phyloP scores from a whole-genome alignment of 2,888 invertebrate genomes.

The Gymnosoma rotundatum region DNA sequence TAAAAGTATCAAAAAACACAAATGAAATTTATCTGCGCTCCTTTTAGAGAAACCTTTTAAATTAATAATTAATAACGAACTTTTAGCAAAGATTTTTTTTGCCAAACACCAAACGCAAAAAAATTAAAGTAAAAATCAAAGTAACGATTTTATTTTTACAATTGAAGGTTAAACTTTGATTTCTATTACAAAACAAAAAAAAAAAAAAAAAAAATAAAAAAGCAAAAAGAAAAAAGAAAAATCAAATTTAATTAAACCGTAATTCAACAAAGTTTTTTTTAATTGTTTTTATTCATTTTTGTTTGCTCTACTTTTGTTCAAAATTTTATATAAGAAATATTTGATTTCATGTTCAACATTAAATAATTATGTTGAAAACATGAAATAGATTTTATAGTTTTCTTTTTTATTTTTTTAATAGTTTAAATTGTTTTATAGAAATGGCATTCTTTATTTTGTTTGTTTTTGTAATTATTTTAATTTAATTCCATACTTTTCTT shows the following conservation, averaged over 20 bases:
- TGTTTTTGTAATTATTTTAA: constrained; percentile 21
- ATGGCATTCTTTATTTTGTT: constrained; percentile 44
- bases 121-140: constrained; percentile 34
- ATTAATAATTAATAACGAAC: too few species aligned
- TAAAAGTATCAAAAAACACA: too few species aligned
- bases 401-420: background rate
- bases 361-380: constrained; percentile 26
- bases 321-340: constrained; percentile 39
- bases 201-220: constrained; percentile 15
- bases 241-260: background rate
- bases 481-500: constrained; percentile 48
- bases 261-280: constrained; percentile 31
- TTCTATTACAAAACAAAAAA: constrained; percentile 21
- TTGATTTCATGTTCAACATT: constrained; percentile 50
- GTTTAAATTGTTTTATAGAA: constrained; percentile 50
- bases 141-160: constrained; percentile 31
- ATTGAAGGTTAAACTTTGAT: constrained; percentile 62
- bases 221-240: constrained; percentile 8
- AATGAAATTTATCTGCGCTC: too few species aligned
- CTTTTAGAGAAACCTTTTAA: too few species aligned
- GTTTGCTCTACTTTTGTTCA: constrained; percentile 58
- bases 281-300: constrained; percentile 1
- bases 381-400: constrained; percentile 43
- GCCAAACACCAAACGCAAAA: constrained; percentile 1
- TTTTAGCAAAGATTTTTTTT: too few species aligned